Evolutionary conservation across 1,140 invertebrate species (phyloP).

Genomic region (Drosophila burlai): DNA sequence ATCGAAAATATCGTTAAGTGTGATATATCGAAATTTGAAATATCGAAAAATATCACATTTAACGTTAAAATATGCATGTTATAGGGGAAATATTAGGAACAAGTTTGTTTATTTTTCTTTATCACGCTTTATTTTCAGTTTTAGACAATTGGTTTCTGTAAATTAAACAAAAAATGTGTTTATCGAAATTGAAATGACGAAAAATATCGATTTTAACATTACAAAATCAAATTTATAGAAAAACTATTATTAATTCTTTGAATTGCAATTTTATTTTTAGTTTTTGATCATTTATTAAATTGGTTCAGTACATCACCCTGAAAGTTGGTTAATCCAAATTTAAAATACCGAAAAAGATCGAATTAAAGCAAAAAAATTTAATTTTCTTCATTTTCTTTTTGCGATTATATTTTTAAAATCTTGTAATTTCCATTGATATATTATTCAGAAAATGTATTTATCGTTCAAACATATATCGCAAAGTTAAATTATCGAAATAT

Average conservation of each 20-base stretch:
- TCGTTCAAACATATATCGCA: neutral
- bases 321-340: neutral
- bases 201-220: neutral
- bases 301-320: neutral
- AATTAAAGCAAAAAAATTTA: neutral
- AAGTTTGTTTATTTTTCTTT: neutral
- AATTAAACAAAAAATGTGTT: neutral
- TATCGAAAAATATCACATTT: neutral
- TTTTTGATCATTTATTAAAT: neutral
- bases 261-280: neutral
- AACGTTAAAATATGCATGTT: neutral
- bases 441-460: neutral
- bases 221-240: neutral
- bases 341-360: neutral
- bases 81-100: neutral
- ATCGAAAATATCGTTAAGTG: neutral
- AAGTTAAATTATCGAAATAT: neutral
- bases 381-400: too few species aligned
- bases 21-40: neutral
- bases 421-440: too few species aligned
- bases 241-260: neutral
- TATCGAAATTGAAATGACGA: neutral
- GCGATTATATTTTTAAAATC: too few species aligned
- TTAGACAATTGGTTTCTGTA: neutral
- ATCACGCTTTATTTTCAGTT: neutral